Evolutionary conservation across 2,888 invertebrate species (phyloP), one percentile per base, ranked within the genome.

Genomic region (Priapulus caudatus): DNA sequence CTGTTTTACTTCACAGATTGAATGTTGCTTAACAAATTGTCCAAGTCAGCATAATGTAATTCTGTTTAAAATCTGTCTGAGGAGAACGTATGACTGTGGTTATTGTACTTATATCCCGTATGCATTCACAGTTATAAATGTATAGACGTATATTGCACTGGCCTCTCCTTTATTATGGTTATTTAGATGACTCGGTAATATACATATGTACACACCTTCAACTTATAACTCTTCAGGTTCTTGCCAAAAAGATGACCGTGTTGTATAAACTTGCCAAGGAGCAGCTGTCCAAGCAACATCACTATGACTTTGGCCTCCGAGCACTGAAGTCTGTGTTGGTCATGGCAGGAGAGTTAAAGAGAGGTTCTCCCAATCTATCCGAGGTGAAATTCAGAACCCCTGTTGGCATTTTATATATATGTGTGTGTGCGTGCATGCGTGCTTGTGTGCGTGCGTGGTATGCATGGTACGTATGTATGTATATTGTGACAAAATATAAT

Each of bases 241-340:
- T 92, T 47, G 90, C 91, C 0, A 91, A 90, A 70, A 92, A 92
- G 72, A 90, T 92, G 87, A 89, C 90, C 0, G 86, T 88, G 1
- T 70, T 92, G 10, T 92, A 92, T 71, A 83, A 84, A 63, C 75
- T 92, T 55, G 87, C 89, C 0, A 77, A 80, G 52, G 87, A 88
- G 63, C 91, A 91, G 68, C 74, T 92, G 47, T 91, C 91, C 1
- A 88, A 90, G 66, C 90, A 92, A 68, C 84, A 83, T 19, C 92
- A 92, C 68, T 92, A 92, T 70, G 91, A 92, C 71, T 92, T 91
- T 81, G 90, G 92, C 1, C 72, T 92, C 59, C 78, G 91, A 51
- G 90, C 90, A 2, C 73, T 92, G n/a, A 92, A 89, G 59, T 83
- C 90, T 0, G 89, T 91, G 2, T 74, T 92, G 18, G 80, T 89